Evolutionary conservation across 23 tunicate genomes (phyloP), one percentile per base, ranked within the genome.

Genomic region (Clavelina lepadiformis): DNA sequence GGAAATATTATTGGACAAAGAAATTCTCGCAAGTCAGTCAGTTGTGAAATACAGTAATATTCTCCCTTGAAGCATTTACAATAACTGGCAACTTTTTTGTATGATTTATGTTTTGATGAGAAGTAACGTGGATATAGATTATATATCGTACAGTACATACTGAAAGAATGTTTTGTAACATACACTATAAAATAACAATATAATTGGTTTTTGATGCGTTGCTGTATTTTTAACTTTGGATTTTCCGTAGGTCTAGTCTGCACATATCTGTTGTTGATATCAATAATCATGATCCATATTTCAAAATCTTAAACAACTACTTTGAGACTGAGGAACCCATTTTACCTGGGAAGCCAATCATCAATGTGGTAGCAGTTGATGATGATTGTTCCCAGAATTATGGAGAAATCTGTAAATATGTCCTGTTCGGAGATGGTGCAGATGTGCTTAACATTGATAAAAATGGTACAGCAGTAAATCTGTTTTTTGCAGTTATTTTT

Each of bases 341-440:
- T 23, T 25, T 28, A 19, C 45, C 50, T 26, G 69, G 72, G 15
- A 61, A 58, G 25, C 69, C 75, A 2, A 22, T 78, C 11, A 50
- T 78, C 24, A 68, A 61, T 28, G 31, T 78, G 23, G 61, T 56
- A 5, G 84, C 84, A 44, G 5, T 37, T 25, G 84, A 78, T 57
- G 34, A 58, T 45, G 84, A 78, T 60, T 78, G 84, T 46, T 30
- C 60, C 33, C 61, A 31, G 20, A 1, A 20, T 11, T 68, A 19
- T 37, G 55, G 73, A 29, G 29, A 68, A 1, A 78, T 78, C 3
- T 78, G 84, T 32, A 30, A 27, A 20, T 78, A 44, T 33, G 56
- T 38, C n/a, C n/a, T n/a, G n/a, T n/a, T n/a, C n/a, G n/a, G n/a
- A n/a, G n/a, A n/a, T n/a, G n/a, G n/a, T n/a, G n/a, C n/a, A n/a